Conservation (phyloP, 2,797 vertebrate species). For the Pseudomugil gertrudae region DNA sequence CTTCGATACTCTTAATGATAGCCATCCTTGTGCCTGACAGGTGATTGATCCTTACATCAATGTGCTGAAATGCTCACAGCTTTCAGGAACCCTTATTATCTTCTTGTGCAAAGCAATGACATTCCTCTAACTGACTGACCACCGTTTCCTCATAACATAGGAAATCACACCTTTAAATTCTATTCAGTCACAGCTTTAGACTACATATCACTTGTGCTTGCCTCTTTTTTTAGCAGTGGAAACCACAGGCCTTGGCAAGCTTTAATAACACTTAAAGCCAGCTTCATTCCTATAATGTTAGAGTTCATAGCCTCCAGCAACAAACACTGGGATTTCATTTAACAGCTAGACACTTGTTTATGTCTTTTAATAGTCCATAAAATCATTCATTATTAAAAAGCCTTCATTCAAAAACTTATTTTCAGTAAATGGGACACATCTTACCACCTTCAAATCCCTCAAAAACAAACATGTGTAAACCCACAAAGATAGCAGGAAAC, state of each 20-base stretch:
- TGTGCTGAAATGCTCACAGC: constrained; percentile 39
- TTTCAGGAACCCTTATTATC: constrained; percentile 18
- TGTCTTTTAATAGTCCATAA: constrained; percentile 20
- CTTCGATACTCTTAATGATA: background rate
- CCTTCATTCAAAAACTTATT: constrained; percentile 20
- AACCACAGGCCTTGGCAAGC: constrained; percentile 66
- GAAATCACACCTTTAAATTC: constrained; percentile 65
- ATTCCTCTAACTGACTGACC: constrained; percentile 35
- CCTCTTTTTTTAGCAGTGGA: constrained; percentile 51
- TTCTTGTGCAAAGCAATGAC: constrained; percentile 2
- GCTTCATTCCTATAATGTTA: constrained; percentile 54
- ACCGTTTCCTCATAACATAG: constrained; percentile 40
- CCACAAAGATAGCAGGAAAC: constrained; percentile 43
- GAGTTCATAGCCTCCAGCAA: constrained; percentile 59
- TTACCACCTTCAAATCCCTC: constrained; percentile 22
- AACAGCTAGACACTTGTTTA: constrained; percentile 17
- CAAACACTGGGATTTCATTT: constrained; percentile 24
- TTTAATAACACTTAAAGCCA: constrained; percentile 32
- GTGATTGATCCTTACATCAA: constrained; percentile 4
- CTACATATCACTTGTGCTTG: constrained; percentile 54
- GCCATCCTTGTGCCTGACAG: background rate
- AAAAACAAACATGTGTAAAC: constrained; percentile 26
- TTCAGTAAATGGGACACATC: constrained; percentile 25
- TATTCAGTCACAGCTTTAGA: constrained; percentile 34
- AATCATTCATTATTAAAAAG: constrained; percentile 18